Base-by-base conservation (phyloP, 2,797 vertebrate genomes). In the Pelodytes ibericus region DNA sequence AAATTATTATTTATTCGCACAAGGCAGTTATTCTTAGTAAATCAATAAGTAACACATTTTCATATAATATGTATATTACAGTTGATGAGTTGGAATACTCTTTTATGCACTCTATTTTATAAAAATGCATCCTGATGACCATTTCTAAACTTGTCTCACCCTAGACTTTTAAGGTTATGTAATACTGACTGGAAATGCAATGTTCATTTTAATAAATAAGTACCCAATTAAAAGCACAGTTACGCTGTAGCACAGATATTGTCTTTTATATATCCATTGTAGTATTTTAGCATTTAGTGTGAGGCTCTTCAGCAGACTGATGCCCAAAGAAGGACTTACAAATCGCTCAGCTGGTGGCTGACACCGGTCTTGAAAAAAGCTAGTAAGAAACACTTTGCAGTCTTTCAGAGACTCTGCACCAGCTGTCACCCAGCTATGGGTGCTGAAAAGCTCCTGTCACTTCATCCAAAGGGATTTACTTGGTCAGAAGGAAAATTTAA, bases 381-480 rank as follows among this genome's bases (percentile, higher is more conserved):
- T 82, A 88, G 88, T 75, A 86, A 88, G 90, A 86, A 91, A 83
- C 89, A 92, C 88, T 92, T 89, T 89, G 74, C 88, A 82, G 92
- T 91, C 94, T 96, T 95, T 96, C 93, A 95, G 92, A 88, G 91
- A 89, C 91, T 92, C 92, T 93, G 92, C 91, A 94, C 94, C 95
- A 97, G 96, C 96, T 98, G 96, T 96, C 95, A 96, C 91, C 92
- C 93, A 89, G 91, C 91, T 89, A 93, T 91, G 92, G 92, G 91
- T 89, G 89, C 92, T 95, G 94, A 97, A 97, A 96, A 94, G 95
- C 88, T 90, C 92, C 95, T 97, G 96, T 97, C 96, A 96, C 93
- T 96, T 92, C 89, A 93, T 91, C 90, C 91, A 88, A 91, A 90
- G 92, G 92, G 93, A 94, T 94, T 94, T 94, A 94, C 87, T 91